These are phyloP conservation scores for Phataginus tricuspis DNA, from an alignment of 2,797 vertebrate species.

Conservation along the genomic window DNA sequence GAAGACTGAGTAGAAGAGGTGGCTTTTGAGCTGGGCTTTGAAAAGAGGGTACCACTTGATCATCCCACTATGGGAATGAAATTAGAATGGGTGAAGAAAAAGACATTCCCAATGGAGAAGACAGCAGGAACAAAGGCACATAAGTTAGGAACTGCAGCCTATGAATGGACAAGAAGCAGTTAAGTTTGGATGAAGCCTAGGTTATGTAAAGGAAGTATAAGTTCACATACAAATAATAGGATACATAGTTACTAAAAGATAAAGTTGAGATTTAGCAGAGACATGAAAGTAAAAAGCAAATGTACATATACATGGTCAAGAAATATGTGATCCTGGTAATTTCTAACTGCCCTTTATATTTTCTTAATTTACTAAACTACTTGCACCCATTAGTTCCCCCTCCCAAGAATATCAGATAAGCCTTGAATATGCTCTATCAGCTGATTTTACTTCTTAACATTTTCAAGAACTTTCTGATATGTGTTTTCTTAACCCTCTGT, in stretches of 20 bases:
- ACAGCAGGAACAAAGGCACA: neutral
- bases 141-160: neutral
- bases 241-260: conserved; percentile 31
- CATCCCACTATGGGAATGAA: neutral
- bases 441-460: conserved; percentile 31
- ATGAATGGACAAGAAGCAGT: neutral
- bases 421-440: conserved; percentile 5
- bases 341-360: conserved; percentile 31
- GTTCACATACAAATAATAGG: neutral
- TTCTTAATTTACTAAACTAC: conserved; percentile 41
- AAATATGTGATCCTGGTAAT: conserved; percentile 44
- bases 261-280: conserved; percentile 34
- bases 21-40: neutral
- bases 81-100: neutral
- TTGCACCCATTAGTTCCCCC: neutral
- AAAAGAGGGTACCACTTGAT: neutral
- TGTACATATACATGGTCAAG: neutral
- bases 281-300: conserved; percentile 12
- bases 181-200: neutral
- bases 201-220: neutral
- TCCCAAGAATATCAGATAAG: neutral
- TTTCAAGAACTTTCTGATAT: conserved; percentile 46
- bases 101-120: neutral
- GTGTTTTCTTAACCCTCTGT: conserved; percentile 31
- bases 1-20: neutral